Conservation (phyloP, 2,888 invertebrate genomes). For the Drosophila emarginata region DNA sequence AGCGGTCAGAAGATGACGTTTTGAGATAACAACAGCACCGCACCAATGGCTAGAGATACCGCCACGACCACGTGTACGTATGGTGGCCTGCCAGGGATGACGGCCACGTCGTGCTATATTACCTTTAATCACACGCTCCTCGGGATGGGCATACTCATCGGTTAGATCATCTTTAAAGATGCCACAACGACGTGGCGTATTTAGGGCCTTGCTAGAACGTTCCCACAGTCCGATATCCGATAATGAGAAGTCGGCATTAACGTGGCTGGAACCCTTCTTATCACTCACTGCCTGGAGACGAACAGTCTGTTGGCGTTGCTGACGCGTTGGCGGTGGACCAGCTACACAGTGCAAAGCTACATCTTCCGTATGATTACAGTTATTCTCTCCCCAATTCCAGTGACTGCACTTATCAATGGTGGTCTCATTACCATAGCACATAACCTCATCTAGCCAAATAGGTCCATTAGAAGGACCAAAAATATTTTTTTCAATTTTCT, state of each 20-base stretch:
- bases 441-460: constrained; percentile 88
- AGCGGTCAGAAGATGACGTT: constrained; percentile 87
- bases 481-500: constrained; percentile 79
- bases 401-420: constrained; percentile 86
- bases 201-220: constrained; percentile 80
- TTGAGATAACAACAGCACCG: constrained; percentile 87
- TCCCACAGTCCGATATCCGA: constrained; percentile 79
- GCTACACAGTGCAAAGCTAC: constrained; percentile 84
- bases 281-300: constrained; percentile 19
- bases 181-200: constrained; percentile 83
- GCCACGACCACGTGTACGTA: constrained; percentile 85
- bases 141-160: constrained; percentile 83
- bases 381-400: constrained; percentile 87
- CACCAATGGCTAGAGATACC: constrained; percentile 88
- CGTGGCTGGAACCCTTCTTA: background rate
- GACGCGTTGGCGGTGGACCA: constrained; percentile 61
- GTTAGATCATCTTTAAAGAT: constrained; percentile 78
- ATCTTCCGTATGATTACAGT: constrained; percentile 89
- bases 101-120: constrained; percentile 85
- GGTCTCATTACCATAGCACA: constrained; percentile 87
- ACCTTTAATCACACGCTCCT: constrained; percentile 86
- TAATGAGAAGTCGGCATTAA: constrained; percentile 7
- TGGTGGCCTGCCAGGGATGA: constrained; percentile 90
- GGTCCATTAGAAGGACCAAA: constrained; percentile 84
- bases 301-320: constrained; percentile 16